Evolutionary conservation across 2,113 vertebrate species (phyloP).

Genomic region (Anseranas semipalmata): DNA sequence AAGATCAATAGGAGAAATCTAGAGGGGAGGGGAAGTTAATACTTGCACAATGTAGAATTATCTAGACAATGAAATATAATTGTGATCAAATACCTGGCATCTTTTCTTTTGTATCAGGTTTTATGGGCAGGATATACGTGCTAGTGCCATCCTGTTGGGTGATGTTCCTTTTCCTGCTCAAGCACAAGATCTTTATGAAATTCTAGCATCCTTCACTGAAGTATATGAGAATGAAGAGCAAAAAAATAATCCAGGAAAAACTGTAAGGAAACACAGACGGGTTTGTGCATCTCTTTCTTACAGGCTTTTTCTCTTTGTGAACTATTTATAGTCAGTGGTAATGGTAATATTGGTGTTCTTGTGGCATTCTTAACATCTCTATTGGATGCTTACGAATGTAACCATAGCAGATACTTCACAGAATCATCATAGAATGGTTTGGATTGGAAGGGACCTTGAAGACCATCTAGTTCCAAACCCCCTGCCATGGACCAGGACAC

Average conservation of each 20-base stretch:
- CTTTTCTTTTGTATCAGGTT: slow-evolving; percentile 78
- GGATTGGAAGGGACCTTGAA: background rate
- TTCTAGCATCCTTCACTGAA: slow-evolving; percentile 86
- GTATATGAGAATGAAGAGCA: slow-evolving; percentile 83
- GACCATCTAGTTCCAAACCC: background rate
- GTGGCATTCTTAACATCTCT: background rate
- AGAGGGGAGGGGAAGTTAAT: background rate
- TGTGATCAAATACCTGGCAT: background rate
- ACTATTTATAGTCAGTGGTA: background rate
- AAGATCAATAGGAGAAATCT: background rate
- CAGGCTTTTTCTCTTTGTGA: background rate
- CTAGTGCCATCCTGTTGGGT: slow-evolving; percentile 90
- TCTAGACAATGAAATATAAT: background rate
- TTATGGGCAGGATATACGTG: slow-evolving; percentile 89
- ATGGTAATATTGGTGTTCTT: background rate
- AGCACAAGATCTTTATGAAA: slow-evolving; percentile 87
- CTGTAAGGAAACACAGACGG: slow-evolving; percentile 59
- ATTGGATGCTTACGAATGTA: background rate
- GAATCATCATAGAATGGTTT: background rate
- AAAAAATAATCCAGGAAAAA: slow-evolving; percentile 55
- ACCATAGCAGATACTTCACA: background rate
- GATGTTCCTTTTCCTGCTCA: slow-evolving; percentile 85
- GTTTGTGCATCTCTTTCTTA: slow-evolving; percentile 4
- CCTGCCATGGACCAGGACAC: background rate
- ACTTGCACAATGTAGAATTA: background rate